phyloP scores from a whole-genome alignment of 37 sponge, comb jelly and placozoan species.

The Eunapius fragilis region DNA sequence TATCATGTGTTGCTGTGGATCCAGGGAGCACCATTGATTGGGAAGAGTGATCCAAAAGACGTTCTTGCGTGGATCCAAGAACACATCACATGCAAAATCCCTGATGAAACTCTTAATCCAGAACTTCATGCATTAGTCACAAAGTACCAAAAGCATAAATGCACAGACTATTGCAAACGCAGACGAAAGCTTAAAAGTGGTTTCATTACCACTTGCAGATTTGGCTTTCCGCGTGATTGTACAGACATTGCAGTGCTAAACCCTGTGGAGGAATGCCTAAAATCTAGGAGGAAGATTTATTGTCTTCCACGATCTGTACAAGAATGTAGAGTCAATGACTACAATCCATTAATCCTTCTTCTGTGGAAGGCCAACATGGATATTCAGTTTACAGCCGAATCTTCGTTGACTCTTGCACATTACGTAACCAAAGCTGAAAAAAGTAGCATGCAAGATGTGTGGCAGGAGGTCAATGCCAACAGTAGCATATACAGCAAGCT shows the following conservation, averaged over 20 bases:
- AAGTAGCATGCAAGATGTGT: too few species aligned
- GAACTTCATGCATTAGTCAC: slow-evolving; percentile 56
- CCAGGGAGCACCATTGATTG: slow-evolving; percentile 58
- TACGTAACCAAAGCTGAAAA: too few species aligned
- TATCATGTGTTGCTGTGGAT: too few species aligned
- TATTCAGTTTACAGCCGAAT: too few species aligned
- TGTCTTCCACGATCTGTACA: slow-evolving; percentile 9
- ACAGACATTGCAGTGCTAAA: slow-evolving; percentile 3
- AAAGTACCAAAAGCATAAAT: slow-evolving; percentile 36
- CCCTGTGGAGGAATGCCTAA: slow-evolving; percentile 26
- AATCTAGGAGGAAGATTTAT: slow-evolving; percentile 34
- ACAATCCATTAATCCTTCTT: too few species aligned
- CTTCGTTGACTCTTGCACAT: too few species aligned
- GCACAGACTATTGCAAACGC: too few species aligned
- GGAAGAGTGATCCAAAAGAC: not conserved
- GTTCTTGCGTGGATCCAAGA: slow-evolving; percentile 34
- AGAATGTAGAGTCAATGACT: too few species aligned
- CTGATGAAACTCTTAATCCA: slow-evolving; percentile 39
- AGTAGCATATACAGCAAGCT: too few species aligned
- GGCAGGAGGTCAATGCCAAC: too few species aligned
- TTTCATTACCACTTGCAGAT: slow-evolving; percentile 43
- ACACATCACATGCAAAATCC: slow-evolving; percentile 61
- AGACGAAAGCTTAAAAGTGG: slow-evolving; percentile 1
- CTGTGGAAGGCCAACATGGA: too few species aligned
- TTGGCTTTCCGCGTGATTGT: slow-evolving; percentile 44